Evolutionary conservation across 2,113 vertebrate genomes (phyloP).

Genomic region (Corythoichthys intestinalis): DNA sequence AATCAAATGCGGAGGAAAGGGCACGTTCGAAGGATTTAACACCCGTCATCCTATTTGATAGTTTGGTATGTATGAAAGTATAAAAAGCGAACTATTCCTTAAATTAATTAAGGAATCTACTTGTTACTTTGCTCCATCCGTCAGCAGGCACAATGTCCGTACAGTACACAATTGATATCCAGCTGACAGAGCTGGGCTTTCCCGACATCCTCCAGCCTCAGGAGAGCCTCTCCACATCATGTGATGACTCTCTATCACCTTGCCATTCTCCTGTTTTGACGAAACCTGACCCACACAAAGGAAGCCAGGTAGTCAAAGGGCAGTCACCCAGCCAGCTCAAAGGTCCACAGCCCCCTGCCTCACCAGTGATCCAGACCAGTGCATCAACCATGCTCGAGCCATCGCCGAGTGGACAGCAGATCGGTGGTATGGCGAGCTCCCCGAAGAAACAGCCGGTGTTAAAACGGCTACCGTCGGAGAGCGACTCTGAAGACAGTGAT

Average conservation of each 20-base stretch:
- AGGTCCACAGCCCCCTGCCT: neutral
- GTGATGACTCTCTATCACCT: conserved; percentile 5
- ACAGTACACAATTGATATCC: conserved; percentile 73
- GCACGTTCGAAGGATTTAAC: neutral
- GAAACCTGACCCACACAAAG: conserved; percentile 11
- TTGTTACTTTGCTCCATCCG: neutral
- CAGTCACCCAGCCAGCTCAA: conserved; percentile 6
- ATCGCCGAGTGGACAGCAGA: neutral
- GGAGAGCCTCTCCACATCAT: conserved; percentile 20
- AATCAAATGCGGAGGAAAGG: neutral
- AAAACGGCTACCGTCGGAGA: conserved; percentile 1
- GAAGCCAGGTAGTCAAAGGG: neutral
- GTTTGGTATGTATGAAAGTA: conserved; percentile 1
- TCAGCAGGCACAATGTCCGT: conserved; percentile 61
- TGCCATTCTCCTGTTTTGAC: conserved; percentile 8
- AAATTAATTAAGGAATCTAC: neutral
- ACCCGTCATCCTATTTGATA: conserved; percentile 12
- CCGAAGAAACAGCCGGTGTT: neutral
- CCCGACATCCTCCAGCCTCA: conserved; percentile 40
- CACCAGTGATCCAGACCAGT: neutral
- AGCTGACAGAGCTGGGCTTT: conserved; percentile 72
- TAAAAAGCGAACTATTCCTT: neutral
- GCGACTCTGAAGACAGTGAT: conserved; percentile 60
- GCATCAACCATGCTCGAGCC: neutral
- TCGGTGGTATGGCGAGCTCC: neutral